These are phyloP conservation scores for Sebastes cheni DNA, from an alignment of 2,797 vertebrate species.

Conservation along the genomic window DNA sequence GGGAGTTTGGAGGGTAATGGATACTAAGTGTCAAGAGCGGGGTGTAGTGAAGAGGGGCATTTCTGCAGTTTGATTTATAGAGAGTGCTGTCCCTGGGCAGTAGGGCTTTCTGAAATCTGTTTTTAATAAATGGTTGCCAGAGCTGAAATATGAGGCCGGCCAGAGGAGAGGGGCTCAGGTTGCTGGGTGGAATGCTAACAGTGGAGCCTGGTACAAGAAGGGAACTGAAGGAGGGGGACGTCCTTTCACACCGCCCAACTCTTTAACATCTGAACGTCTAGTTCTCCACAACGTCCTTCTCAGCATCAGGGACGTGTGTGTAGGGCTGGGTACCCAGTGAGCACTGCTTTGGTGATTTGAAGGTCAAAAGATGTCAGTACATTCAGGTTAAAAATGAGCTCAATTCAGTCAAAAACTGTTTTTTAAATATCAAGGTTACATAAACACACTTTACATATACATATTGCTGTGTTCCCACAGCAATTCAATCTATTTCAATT, in stretches of 20 bases:
- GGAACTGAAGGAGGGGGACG: conserved; percentile 38
- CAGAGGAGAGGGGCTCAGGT: conserved; percentile 72
- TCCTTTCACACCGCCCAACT: conserved; percentile 16
- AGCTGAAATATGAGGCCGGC: conserved; percentile 82
- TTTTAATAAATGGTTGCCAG: conserved; percentile 82
- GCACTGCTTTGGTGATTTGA: neutral
- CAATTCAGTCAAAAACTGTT: neutral
- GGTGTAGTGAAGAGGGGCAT: conserved; percentile 42
- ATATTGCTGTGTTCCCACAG: neutral
- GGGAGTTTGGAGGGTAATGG: conserved; percentile 37
- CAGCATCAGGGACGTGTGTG: conserved; percentile 4
- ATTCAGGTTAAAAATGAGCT: neutral
- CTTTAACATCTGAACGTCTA: conserved; percentile 36
- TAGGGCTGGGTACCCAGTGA: neutral
- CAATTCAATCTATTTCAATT: too few species aligned
- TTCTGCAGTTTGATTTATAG: conserved; percentile 69
- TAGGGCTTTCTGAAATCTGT: conserved; percentile 73
- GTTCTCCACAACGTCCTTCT: neutral
- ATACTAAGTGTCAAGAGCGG: conserved; percentile 31
- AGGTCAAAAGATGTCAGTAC: neutral
- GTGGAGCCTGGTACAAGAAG: conserved; percentile 58
- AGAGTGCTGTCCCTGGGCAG: conserved; percentile 55
- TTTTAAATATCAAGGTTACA: neutral
- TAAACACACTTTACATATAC: neutral
- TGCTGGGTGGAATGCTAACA: conserved; percentile 83